These are phyloP conservation scores for Cranoglanis bouderius DNA, from an alignment of 2,113 vertebrate species.

Conservation along the genomic window DNA sequence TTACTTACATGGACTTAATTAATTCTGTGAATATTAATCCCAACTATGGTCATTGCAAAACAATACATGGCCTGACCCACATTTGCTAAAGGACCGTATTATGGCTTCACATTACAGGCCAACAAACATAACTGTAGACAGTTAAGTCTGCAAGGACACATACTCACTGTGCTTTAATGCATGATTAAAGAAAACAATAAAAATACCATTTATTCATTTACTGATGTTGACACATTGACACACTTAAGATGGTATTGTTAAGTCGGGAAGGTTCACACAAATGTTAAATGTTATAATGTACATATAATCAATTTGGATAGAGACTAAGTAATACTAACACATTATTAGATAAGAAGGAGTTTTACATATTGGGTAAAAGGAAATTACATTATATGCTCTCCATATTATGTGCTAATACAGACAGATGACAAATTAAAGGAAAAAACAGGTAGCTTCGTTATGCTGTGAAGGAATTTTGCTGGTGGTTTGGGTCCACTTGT, in stretches of 20 bases:
- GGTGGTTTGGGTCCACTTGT: background rate
- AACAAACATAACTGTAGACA: background rate
- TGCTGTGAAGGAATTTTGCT: background rate
- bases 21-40: background rate
- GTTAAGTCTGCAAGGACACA: background rate
- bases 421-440: background rate
- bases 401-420: background rate
- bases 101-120: background rate
- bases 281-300: background rate
- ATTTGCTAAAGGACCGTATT: slow-evolving; percentile 7
- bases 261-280: background rate
- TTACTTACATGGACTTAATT: slow-evolving; percentile 3
- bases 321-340: background rate
- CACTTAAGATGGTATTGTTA: background rate
- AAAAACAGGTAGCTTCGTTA: too few relatives aligned
- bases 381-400: background rate
- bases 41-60: background rate
- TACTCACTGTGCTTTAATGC: background rate
- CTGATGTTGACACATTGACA: background rate
- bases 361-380: background rate
- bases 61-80: background rate
- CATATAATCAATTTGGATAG: background rate
- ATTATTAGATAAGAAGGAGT: background rate
- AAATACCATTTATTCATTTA: background rate
- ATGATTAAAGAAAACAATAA: background rate